Percentiles rank a stretch among this genome's conserved stretches.
Conservation (phyloP, 1,140 invertebrate species). For the Pogonognathellus flavescens region DNA sequence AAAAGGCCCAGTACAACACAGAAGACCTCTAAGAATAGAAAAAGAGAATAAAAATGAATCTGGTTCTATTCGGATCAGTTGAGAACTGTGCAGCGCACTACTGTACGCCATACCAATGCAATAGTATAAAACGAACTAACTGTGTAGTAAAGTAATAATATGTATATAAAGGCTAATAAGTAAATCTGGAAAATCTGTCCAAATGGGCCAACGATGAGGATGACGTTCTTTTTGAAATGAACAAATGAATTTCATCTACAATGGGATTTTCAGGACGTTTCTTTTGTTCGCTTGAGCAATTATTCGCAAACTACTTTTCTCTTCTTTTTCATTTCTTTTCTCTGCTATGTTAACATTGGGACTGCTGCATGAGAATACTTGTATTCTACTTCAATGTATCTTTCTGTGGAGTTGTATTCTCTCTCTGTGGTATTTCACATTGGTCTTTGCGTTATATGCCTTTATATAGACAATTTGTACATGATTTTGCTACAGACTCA, state of each 20-base stretch:
- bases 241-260: constrained; percentile 55
- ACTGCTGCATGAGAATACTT: too few relatives aligned
- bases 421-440: constrained; percentile 10
- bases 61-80: constrained; percentile 15
- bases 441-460: background rate
- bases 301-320: constrained; percentile 46
- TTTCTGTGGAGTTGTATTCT: background rate
- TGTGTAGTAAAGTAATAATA: background rate
- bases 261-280: constrained; percentile 54
- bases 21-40: background rate
- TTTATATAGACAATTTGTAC: too few relatives aligned
- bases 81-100: background rate
- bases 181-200: constrained; percentile 43
- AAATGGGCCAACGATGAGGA: constrained; percentile 42
- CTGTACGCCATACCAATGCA: too few relatives aligned
- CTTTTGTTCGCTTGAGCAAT: constrained; percentile 54
- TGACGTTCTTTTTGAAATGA: constrained; percentile 53
- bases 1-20: background rate
- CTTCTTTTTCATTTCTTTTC: constrained; percentile 32
- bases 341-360: background rate
- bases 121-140: too few relatives aligned
- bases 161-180: constrained; percentile 25
- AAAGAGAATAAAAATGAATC: background rate
- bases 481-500: too few relatives aligned
- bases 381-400: too few relatives aligned